phyloP scores from a whole-genome alignment of 2,797 vertebrate species.

The Poecilia picta region DNA sequence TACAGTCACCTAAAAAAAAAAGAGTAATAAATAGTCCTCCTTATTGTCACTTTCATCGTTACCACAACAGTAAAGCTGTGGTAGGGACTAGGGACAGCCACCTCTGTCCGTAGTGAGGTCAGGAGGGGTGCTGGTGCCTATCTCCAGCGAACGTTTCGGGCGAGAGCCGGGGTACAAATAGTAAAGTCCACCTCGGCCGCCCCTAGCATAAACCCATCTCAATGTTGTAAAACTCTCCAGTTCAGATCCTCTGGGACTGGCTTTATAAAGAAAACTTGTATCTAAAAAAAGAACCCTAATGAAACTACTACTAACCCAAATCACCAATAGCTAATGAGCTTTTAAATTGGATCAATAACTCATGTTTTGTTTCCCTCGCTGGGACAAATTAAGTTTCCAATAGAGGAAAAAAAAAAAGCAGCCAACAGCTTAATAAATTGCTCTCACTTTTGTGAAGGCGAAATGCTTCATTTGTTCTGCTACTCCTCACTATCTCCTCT shows the following conservation, averaged over 20 bases:
- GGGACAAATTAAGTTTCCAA: conserved; percentile 64
- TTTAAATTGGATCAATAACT: conserved; percentile 59
- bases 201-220: conserved; percentile 40
- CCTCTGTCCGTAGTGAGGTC: no score
- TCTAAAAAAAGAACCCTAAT: not conserved
- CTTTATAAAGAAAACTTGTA: conserved; percentile 23
- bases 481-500: conserved; percentile 6
- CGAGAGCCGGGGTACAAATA: no score
- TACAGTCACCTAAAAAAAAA: no score
- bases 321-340: conserved; percentile 30
- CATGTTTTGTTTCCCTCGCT: conserved; percentile 53
- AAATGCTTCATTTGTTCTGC: conserved; percentile 16
- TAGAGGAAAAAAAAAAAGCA: conserved; percentile 57
- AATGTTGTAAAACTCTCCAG: conserved; percentile 19
- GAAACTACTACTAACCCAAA: conserved; percentile 24
- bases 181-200: no score
- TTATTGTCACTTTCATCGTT: no score
- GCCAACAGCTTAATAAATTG: conserved; percentile 62
- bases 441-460: conserved; percentile 24
- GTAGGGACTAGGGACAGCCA: no score
- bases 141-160: no score
- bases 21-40: no score
- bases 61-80: no score
- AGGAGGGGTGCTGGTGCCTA: no score
- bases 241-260: conserved; percentile 36